Base-by-base conservation (phyloP, 2,888 invertebrate species). In the Cephalotes varians region DNA sequence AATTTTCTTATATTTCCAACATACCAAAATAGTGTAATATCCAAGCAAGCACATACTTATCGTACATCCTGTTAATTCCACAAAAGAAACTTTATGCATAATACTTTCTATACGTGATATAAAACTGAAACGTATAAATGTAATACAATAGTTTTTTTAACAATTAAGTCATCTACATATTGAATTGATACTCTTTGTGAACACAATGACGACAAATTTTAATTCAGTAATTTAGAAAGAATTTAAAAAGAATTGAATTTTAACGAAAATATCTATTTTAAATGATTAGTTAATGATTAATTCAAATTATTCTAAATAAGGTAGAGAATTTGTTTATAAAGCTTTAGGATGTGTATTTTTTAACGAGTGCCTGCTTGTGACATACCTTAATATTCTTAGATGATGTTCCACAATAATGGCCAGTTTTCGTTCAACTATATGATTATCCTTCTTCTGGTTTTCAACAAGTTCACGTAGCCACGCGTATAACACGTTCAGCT, bases 1-100 rank as follows among this genome's bases (percentile, higher is more conserved):
- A 10, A 81, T 18, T 40, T 34, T 65, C n/a, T 10, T 51, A 51
- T 10, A 2, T 12, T 1, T 37, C 2, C 71, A 60, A 10, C 81
- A 6, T 90, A 92, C 93, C 90, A 87, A 88, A 69, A 93, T 91
- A 28, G 89, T 88, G 82, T 92, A 92, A 85, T 91, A 93, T 77
- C 91, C 92, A n/a, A 93, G 85, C 21, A 92, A 89, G 72, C 93
- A 93, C 60, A 93, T 90, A 65, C 88, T 91, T 83, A 92, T 77
- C 1, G 92, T 92, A 37, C 92, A 92, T 12, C 92, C 92, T n/a
- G 91, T 58, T 12, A 92, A 87, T 86, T 93, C 92, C 3, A 91
- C 88, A 18, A 93, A 86, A 60, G 91, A 91, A 34, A 92, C 85
- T 74, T 87, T 88, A 67, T 90, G 89, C 58, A 93, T 74, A 65